A percentile compares a stretch with the other conserved stretches of the same genome.
These are phyloP conservation scores for Oedothorax gibbosus DNA, from an alignment of 1,140 invertebrate genomes.

Conservation along the genomic window DNA sequence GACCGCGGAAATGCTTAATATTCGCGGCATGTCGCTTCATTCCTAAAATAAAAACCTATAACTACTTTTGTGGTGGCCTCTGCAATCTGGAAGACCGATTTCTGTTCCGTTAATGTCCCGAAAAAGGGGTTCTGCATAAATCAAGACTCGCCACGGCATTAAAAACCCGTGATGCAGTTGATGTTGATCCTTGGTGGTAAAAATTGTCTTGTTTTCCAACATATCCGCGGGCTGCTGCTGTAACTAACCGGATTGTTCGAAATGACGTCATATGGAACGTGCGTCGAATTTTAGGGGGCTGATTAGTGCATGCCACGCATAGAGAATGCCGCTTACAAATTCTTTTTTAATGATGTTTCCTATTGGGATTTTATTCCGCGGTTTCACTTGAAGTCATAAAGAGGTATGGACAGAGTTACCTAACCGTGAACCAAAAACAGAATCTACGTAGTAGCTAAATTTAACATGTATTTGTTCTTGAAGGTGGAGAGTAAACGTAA, in stretches of 20 bases:
- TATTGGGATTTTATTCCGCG: conserved; percentile 4
- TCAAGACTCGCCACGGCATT: background rate
- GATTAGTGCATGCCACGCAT: conserved; percentile 32
- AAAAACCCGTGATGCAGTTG: no score
- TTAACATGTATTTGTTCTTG: no score
- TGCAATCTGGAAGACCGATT: background rate
- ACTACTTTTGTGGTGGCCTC: background rate
- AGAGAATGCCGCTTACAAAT: conserved; percentile 18
- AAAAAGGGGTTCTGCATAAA: background rate
- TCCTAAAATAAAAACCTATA: background rate
- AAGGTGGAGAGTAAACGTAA: no score
- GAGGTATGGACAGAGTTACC: background rate
- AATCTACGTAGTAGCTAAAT: no score
- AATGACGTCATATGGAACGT: conserved; percentile 46
- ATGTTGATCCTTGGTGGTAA: background rate
- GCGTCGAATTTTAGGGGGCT: background rate
- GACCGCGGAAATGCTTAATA: no score
- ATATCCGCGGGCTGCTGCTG: conserved; percentile 14
- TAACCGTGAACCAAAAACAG: background rate
- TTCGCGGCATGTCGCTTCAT: no score
- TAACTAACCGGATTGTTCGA: conserved; percentile 40
- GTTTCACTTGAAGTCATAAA: conserved; percentile 1
- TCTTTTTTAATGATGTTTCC: conserved; percentile 5
- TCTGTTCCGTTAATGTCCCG: background rate
- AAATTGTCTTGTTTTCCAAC: background rate